Conservation (phyloP, 2,888 invertebrate species). For the Crioceris asparagi region DNA sequence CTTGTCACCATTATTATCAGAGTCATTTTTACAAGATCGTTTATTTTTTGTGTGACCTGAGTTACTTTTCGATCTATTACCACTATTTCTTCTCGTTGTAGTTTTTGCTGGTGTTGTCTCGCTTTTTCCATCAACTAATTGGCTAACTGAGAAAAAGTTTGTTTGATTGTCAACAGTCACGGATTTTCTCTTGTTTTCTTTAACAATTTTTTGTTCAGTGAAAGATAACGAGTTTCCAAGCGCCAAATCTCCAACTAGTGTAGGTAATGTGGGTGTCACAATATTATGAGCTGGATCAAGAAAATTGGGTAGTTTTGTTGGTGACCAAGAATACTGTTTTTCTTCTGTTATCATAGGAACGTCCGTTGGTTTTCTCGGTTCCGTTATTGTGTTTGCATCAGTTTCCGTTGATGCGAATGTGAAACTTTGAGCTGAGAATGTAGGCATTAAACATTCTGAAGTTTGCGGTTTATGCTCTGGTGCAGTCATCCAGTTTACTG, state of each 20-base stretch:
- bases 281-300: slow-evolving; percentile 36
- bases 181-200: slow-evolving; percentile 16
- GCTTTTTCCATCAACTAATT: slow-evolving; percentile 46
- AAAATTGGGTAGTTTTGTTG: slow-evolving; percentile 40
- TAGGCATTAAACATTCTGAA: slow-evolving; percentile 39
- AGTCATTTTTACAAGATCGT: slow-evolving; percentile 12
- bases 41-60: slow-evolving; percentile 11
- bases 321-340: slow-evolving; percentile 47
- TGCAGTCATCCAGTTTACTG: slow-evolving; percentile 54
- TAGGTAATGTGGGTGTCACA: slow-evolving; percentile 45
- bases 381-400: slow-evolving; percentile 19
- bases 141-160: slow-evolving; percentile 52
- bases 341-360: slow-evolving; percentile 32
- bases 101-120: slow-evolving; percentile 24
- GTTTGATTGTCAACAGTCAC: slow-evolving; percentile 31
- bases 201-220: slow-evolving; percentile 25
- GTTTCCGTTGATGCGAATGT: slow-evolving; percentile 22
- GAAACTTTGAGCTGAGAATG: slow-evolving; percentile 34
- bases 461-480: slow-evolving; percentile 38
- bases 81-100: slow-evolving; percentile 28
- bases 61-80: slow-evolving; percentile 22
- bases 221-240: slow-evolving; percentile 30
- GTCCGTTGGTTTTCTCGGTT: slow-evolving; percentile 24
- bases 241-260: slow-evolving; percentile 51
- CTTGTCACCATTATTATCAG: background rate